phyloP scores from a whole-genome alignment of 2,797 vertebrate genomes.

The Vireo griseus region DNA sequence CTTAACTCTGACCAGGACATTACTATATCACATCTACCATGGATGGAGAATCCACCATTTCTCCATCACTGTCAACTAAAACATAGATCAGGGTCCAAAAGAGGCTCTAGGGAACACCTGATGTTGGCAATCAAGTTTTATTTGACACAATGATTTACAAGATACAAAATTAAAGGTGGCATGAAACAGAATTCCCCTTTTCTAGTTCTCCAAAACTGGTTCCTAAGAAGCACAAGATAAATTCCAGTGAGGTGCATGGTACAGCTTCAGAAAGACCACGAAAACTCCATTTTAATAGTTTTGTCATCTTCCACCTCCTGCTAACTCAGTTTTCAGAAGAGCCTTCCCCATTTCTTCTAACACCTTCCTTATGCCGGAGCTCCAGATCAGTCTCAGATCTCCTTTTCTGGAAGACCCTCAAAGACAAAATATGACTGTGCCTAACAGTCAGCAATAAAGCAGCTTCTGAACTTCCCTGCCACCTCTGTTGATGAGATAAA shows the following conservation, averaged over 20 bases:
- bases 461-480: not conserved
- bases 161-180: not conserved
- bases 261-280: not conserved
- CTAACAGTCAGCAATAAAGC: fast-evolving
- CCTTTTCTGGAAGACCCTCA: not conserved
- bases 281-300: not conserved
- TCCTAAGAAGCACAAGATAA: not conserved
- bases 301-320: fast-evolving
- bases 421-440: not conserved
- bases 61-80: not conserved
- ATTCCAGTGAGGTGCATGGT: not conserved
- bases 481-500: not conserved
- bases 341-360: not conserved
- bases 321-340: not conserved
- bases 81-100: not conserved
- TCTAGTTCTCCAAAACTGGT: not conserved
- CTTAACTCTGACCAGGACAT: not conserved
- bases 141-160: not conserved
- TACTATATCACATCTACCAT: fast-evolving
- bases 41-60: not conserved
- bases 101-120: not conserved
- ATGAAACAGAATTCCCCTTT: not conserved
- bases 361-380: not conserved
- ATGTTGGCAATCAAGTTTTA: not conserved
- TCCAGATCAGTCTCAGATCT: not conserved